Conservation (phyloP, 1,140 invertebrate species). For the Aphis craccivora region DNA sequence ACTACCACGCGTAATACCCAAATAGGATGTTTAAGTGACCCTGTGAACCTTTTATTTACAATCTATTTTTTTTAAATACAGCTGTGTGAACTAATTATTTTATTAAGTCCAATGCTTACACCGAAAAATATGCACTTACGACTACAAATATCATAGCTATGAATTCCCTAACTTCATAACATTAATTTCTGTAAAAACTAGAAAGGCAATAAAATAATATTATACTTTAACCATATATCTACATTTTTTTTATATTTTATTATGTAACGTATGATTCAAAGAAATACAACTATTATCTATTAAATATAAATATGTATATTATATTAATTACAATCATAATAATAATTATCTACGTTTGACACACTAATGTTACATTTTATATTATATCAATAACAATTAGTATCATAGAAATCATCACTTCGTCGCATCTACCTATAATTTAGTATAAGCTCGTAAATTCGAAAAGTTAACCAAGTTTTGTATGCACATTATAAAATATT, state of each 20-base stretch:
- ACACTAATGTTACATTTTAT: not conserved
- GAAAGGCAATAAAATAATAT: not conserved
- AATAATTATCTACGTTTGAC: not conserved
- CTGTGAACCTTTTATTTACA: not conserved
- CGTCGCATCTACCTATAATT: fast-evolving
- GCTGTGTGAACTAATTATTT: not conserved
- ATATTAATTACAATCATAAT: not conserved
- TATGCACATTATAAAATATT: not conserved
- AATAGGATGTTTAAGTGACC: not conserved
- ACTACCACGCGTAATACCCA: not conserved
- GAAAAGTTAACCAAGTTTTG: not conserved
- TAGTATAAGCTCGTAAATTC: not conserved
- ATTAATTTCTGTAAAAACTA: not conserved
- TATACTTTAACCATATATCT: not conserved
- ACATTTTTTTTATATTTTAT: not conserved
- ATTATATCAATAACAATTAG: not conserved
- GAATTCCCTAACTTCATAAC: not conserved
- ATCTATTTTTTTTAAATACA: not conserved
- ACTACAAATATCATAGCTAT: not conserved
- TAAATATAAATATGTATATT: not conserved
- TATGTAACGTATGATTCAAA: not conserved
- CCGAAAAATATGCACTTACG: not conserved
- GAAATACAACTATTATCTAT: not conserved
- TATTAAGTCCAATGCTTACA: not conserved
- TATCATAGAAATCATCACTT: not conserved